Percentiles rank a stretch among this genome's conserved stretches.
Conservation (phyloP, 2,113 vertebrate species). For the Microcebus jonahi region DNA sequence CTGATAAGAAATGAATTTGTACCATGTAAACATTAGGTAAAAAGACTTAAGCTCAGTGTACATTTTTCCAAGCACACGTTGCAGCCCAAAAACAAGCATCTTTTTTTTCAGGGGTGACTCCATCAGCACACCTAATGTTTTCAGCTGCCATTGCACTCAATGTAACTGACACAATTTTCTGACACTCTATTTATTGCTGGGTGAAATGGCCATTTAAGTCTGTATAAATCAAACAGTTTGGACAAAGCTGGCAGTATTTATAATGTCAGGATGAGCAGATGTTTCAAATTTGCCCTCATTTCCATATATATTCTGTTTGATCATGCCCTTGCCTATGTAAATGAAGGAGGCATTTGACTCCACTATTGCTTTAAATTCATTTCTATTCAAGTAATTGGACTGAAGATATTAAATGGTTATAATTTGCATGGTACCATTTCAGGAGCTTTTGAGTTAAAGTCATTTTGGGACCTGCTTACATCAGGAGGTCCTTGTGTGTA, state of each 20-base stretch:
- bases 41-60: conserved; percentile 51
- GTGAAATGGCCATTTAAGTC: conserved; percentile 88
- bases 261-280: conserved; percentile 92
- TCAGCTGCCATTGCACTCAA: conserved; percentile 57
- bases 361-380: conserved; percentile 85
- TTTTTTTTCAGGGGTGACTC: neutral
- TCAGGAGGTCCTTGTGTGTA: conserved; percentile 59
- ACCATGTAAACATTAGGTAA: conserved; percentile 73
- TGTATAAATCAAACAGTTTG: conserved; percentile 87
- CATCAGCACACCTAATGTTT: conserved; percentile 55
- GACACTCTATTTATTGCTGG: conserved; percentile 84
- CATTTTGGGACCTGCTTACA: conserved; percentile 52
- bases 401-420: conserved; percentile 81
- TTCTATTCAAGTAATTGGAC: conserved; percentile 80
- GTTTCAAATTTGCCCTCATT: conserved; percentile 93
- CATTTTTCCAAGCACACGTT: conserved; percentile 50
- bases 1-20: conserved; percentile 71
- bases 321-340: conserved; percentile 89
- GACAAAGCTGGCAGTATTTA: conserved; percentile 86
- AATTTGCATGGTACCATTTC: conserved; percentile 77
- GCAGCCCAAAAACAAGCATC: conserved; percentile 31
- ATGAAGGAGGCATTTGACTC: conserved; percentile 85
- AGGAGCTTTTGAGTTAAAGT: conserved; percentile 76
- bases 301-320: conserved; percentile 93
- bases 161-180: conserved; percentile 85